Percentiles rank a stretch among this genome's conserved stretches.
Conservation (phyloP, 2,888 invertebrate genomes). For the Drosophila melanosoma region DNA sequence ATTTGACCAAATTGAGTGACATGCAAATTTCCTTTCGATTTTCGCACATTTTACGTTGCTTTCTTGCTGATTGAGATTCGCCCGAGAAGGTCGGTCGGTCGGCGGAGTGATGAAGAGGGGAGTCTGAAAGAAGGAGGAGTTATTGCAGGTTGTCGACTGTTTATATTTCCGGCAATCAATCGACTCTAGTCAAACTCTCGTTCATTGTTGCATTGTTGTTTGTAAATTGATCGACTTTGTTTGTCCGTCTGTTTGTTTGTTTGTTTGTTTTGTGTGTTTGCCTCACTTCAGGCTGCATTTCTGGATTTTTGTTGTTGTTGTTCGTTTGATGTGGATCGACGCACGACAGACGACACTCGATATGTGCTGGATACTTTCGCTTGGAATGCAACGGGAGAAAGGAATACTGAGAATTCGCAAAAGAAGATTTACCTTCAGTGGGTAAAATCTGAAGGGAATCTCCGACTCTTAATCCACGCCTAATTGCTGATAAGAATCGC, state of each 20-base stretch:
- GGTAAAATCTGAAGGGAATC: conserved; percentile 36
- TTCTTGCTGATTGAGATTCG: conserved; percentile 54
- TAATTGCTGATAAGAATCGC: conserved; percentile 71
- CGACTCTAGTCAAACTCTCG: conserved; percentile 63
- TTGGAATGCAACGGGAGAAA: conserved; percentile 58
- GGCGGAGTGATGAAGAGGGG: conserved; percentile 5
- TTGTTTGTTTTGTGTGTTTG: conserved; percentile 42
- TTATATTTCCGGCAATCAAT: conserved; percentile 79
- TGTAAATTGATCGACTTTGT: conserved; percentile 63
- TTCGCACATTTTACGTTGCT: conserved; percentile 66
- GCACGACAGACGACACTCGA: conserved; percentile 4
- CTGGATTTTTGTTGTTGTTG: conserved; percentile 27
- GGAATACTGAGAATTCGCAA: conserved; percentile 42
- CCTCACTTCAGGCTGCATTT: conserved; percentile 33
- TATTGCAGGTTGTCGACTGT: conserved; percentile 56
- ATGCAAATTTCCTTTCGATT: conserved; percentile 78
- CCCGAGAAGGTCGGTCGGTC: conserved; percentile 54
- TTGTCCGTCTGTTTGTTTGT: conserved; percentile 37
- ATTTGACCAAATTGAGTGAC: conserved; percentile 70
- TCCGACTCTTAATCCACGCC: conserved; percentile 28
- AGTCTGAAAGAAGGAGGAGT: conserved; percentile 42
- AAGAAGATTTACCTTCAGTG: conserved; percentile 37
- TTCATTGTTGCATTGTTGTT: conserved; percentile 58
- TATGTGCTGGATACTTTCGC: conserved; percentile 60
- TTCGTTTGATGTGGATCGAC: conserved; percentile 56